Evolutionary conservation across 2,797 vertebrate species (phyloP), one percentile per base, ranked within the genome.

Genomic region (Champsocephalus esox): DNA sequence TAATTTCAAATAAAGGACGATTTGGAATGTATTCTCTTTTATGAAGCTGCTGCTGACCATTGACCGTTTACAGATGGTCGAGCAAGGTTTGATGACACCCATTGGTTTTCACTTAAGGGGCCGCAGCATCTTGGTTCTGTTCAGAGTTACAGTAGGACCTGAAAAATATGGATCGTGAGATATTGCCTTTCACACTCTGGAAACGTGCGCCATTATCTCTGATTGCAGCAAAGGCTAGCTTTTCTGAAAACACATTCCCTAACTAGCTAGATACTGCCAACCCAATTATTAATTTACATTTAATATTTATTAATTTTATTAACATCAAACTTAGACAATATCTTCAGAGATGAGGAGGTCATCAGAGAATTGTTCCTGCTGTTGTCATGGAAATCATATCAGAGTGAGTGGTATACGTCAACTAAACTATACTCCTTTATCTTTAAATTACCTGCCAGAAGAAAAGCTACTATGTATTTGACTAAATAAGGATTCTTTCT

Each of bases 321-420:
- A n/a, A 73, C 58, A 34, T 63, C 64, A 60, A 80, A 68, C 45
- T 69, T 5, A 79, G 84, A 63, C 4, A 9, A 17, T 19, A 21
- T 10, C 24, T 19, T 72, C 21, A 28, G 46, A 66, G 59, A 76
- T 32, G 7, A 28, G 49, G 7, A 28, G 49, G 43, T 13, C 7
- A 44, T 46, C 58, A 10, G 28, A 45, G 12, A 4, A 58, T 54
- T 28, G 14, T 78, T 52, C 41, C 56, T 9, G 28, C 54, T 69
- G 69, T 48, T 77, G 65, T 68, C 49, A 71, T 49, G 60, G 74
- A 81, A 66, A 83, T 79, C 1, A 28, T 69, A 74, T 65, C 12
- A 28, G 32, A 55, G 41, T 16, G 32, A 72, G 43, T 59, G 32
- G 9, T 65, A 45, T 38, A 10, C 81, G 55, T 57, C 49, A 34